phyloP scores from a whole-genome alignment of 2,888 invertebrate genomes.

The Ophioninae sp. region DNA sequence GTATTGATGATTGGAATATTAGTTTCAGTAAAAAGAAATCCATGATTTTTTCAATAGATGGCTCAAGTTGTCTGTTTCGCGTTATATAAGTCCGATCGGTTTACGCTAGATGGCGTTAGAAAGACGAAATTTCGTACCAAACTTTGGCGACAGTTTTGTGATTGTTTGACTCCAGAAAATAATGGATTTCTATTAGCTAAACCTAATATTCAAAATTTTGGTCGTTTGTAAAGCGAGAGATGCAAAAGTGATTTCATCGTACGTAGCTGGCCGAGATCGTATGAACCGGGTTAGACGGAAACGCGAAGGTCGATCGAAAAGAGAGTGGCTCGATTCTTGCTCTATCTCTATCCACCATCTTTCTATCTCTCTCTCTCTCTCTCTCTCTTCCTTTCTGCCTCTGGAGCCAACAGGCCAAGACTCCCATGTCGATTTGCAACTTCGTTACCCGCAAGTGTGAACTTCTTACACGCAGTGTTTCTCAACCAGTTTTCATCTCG shows the following conservation, averaged over 20 bases:
- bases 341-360: conserved; percentile 29
- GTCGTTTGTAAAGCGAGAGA: conserved; percentile 8
- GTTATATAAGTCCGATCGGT: too few relatives aligned
- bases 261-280: conserved; percentile 54
- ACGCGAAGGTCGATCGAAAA: conserved; percentile 75
- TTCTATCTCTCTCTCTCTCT: conserved; percentile 8
- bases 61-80: too few relatives aligned
- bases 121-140: too few relatives aligned
- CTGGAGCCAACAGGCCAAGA: conserved; percentile 36
- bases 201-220: neutral
- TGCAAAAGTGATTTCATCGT: conserved; percentile 17
- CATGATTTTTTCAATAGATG: too few relatives aligned
- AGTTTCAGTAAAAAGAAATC: too few relatives aligned
- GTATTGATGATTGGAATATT: too few relatives aligned
- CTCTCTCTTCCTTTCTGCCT: conserved; percentile 22
- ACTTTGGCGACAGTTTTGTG: too few relatives aligned
- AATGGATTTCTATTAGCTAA: too few relatives aligned
- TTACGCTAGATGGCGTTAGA: too few relatives aligned
- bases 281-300: conserved; percentile 66
- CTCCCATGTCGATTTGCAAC: conserved; percentile 65
- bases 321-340: conserved; percentile 69
- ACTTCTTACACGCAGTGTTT: conserved; percentile 47
- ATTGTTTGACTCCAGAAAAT: too few relatives aligned
- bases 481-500: conserved; percentile 50
- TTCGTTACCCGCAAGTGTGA: conserved; percentile 66